A percentile compares a stretch with the other conserved stretches of the same genome.
These are phyloP conservation scores for Synodontis membranacea DNA, from an alignment of 2,113 vertebrate genomes.

Conservation along the genomic window DNA sequence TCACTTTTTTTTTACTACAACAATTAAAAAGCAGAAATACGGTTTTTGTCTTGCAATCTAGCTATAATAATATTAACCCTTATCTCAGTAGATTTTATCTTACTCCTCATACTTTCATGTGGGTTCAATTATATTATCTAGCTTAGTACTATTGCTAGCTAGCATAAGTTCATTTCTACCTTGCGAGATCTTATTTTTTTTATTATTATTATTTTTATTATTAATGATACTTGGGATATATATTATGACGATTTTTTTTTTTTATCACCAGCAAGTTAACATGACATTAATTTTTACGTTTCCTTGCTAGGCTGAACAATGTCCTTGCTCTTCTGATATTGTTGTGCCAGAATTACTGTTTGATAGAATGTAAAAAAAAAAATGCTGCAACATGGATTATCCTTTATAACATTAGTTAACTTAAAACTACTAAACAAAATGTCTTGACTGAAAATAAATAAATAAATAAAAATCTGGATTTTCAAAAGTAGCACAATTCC, in stretches of 20 bases:
- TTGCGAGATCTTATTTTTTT: neutral
- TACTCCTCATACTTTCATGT: neutral
- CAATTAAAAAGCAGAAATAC: neutral
- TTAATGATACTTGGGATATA: neutral
- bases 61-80: neutral
- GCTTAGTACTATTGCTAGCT: neutral
- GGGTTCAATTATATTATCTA: neutral
- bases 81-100: neutral
- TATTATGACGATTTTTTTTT: neutral
- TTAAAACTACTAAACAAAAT: neutral
- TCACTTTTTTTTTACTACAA: neutral
- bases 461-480: neutral
- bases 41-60: no score
- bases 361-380: neutral
- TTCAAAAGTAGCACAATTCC: neutral
- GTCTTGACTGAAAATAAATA: neutral
- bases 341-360: neutral
- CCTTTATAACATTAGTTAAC: neutral
- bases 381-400: neutral
- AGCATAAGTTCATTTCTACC: neutral
- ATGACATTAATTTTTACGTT: neutral
- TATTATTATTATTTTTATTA: fast-evolving
- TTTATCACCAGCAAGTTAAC: neutral
- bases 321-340: neutral
- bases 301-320: neutral